Base-by-base conservation (phyloP, 2,888 invertebrate genomes). In the Apotomis turbidana region DNA sequence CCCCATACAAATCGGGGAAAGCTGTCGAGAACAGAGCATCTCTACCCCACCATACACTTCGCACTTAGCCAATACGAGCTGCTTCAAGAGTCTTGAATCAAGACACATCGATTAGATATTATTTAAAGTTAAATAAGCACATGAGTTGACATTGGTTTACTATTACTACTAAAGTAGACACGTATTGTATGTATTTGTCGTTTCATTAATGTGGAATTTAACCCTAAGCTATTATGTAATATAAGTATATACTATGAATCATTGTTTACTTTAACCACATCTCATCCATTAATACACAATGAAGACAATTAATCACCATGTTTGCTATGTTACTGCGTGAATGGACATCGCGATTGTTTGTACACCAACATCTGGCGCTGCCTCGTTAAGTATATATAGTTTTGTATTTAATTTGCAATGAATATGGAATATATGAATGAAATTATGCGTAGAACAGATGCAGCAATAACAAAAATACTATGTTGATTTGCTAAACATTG, bases 291-390 rank as follows among this genome's bases (percentile, higher is more conserved):
- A 49, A 49, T 49, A 49, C 3, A 49, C 49, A 49, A 49, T 49
- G 49, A 41, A 41, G 41, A 49, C 49, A 49, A 49, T 49, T 49
- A 49, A 49, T 49, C 49, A 49, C 9, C 49, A 49, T 49, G 49
- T 49, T 49, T 49, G 49, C 49, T 49, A 49, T 10, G 49, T 3
- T 49, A 46, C 9, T 9, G 9, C n/a, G 44, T 60, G 59, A 60
- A 60, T 60, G 59, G 15, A 15, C 38, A 13, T 9, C 15, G 54
- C 13, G 3, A 49, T 49, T 60, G 60, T 60, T 60, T 60, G 60
- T 13, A 60, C 9, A 60, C 44, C 60, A 44, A 60, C 60, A 60
- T 46, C 60, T 60, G 60, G 46, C 60, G 3, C 5, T 3, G 49
- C 10, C 10, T 49, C 49, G 3, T 49, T 9, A 49, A 49, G 9